A percentile compares a stretch with the other conserved stretches of the same genome.
Evolutionary conservation across 2,797 vertebrate genomes (phyloP).

Genomic region (Poecilia picta): DNA sequence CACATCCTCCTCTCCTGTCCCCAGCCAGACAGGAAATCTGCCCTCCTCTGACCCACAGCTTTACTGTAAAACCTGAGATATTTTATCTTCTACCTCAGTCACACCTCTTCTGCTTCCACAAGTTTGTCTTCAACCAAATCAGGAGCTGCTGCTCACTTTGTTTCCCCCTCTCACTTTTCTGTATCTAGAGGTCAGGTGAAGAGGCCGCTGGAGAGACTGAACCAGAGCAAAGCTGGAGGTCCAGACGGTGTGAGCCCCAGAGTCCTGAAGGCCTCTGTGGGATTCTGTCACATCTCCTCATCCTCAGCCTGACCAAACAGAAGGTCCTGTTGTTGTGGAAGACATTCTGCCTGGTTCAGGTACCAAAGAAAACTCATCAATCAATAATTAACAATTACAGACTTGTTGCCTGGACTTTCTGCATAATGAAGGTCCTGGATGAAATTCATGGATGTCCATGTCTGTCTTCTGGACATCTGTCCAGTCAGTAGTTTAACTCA

Average conservation of each 20-base stretch:
- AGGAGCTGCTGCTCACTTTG: neutral
- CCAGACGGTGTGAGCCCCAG: no score
- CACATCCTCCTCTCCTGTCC: neutral
- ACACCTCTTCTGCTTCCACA: neutral
- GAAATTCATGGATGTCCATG: neutral
- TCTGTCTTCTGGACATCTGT: neutral
- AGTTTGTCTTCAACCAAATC: neutral
- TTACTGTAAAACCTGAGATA: neutral
- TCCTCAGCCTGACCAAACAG: no score
- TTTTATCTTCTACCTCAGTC: neutral
- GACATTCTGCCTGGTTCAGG: no score
- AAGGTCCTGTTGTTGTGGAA: no score
- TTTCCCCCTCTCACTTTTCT: neutral
- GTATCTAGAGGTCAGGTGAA: neutral
- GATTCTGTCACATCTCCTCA: no score
- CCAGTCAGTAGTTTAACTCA: neutral
- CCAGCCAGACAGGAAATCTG: neutral
- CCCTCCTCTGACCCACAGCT: neutral
- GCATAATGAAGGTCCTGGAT: neutral
- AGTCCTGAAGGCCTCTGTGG: no score
- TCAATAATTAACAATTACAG: no score
- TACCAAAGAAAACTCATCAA: no score
- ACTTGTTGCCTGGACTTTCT: no score
- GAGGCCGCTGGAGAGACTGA: no score
- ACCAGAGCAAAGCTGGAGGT: no score